Evolutionary conservation across 1,140 invertebrate species (phyloP).

Genomic region (Maniola jurtina): DNA sequence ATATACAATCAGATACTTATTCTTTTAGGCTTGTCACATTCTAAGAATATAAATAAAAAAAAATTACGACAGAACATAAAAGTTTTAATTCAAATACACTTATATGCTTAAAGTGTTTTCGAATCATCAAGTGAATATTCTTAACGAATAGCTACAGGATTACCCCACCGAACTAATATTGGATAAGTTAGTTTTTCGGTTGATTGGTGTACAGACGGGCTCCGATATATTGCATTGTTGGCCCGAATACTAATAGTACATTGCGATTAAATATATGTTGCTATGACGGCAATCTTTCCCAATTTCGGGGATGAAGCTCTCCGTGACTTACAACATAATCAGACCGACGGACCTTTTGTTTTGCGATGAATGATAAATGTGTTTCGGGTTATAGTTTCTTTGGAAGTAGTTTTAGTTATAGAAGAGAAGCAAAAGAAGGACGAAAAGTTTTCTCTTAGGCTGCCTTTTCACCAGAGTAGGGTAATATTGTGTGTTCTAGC

Average conservation of each 20-base stretch:
- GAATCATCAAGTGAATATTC: not conserved
- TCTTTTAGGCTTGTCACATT: too few species aligned
- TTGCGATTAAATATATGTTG: slow-evolving; percentile 34
- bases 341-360: slow-evolving; percentile 4
- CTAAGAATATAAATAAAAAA: too few species aligned
- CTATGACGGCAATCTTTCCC: slow-evolving; percentile 33
- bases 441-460: too few species aligned
- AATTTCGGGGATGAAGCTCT: slow-evolving; percentile 21
- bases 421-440: not conserved
- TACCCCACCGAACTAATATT: slow-evolving; percentile 42
- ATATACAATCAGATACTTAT: too few species aligned
- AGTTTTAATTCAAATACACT: too few species aligned
- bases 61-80: too few species aligned
- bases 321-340: slow-evolving; percentile 28
- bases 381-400: not conserved
- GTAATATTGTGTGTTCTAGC: too few species aligned
- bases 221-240: slow-evolving; percentile 61
- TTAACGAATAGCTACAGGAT: slow-evolving; percentile 18
- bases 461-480: too few species aligned
- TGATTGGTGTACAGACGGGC: slow-evolving; percentile 53
- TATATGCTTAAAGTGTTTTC: too few species aligned
- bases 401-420: slow-evolving; percentile 1
- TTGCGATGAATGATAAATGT: slow-evolving; percentile 11
- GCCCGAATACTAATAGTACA: slow-evolving; percentile 52
- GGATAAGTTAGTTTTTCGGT: slow-evolving; percentile 59